Percentiles rank a stretch among this genome's conserved stretches.
phyloP scores from a whole-genome alignment of 2,797 vertebrate species.

The Vespertilio murinus region DNA sequence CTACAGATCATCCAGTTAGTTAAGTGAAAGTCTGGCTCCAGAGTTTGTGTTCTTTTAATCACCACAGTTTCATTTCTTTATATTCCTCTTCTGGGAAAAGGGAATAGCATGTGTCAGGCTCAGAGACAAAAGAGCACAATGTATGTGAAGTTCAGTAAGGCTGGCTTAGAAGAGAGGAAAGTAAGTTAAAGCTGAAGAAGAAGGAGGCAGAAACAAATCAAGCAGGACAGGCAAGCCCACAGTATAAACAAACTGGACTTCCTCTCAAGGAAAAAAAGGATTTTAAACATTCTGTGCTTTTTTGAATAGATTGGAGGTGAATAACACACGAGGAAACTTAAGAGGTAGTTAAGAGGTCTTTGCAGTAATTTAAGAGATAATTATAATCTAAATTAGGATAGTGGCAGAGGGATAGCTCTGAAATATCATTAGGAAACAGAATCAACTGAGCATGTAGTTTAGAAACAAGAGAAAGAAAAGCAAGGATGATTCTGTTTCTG shows the following conservation, averaged over 20 bases:
- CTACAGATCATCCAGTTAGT: neutral
- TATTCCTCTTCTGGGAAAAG: neutral
- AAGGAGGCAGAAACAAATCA: neutral
- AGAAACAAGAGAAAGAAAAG: slow-evolving; percentile 29
- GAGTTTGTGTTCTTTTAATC: neutral
- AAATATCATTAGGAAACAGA: neutral
- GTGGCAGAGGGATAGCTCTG: neutral
- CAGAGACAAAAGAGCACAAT: neutral
- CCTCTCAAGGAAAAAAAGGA: neutral
- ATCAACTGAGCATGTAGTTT: neutral
- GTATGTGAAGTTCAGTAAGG: neutral
- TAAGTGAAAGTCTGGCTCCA: neutral
- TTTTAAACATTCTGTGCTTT: neutral
- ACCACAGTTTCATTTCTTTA: neutral
- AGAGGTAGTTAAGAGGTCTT: neutral
- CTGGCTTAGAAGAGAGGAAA: neutral
- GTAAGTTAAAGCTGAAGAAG: neutral
- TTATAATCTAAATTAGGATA: neutral
- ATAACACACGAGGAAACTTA: neutral
- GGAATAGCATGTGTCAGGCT: neutral
- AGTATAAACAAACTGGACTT: neutral
- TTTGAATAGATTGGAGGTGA: neutral
- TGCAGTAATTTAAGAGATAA: neutral
- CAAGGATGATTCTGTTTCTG: neutral
- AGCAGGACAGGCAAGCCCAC: neutral